Evolutionary conservation across 2,113 vertebrate species (phyloP), one percentile per base, ranked within the genome.

Genomic region (Cyanistes caeruleus): DNA sequence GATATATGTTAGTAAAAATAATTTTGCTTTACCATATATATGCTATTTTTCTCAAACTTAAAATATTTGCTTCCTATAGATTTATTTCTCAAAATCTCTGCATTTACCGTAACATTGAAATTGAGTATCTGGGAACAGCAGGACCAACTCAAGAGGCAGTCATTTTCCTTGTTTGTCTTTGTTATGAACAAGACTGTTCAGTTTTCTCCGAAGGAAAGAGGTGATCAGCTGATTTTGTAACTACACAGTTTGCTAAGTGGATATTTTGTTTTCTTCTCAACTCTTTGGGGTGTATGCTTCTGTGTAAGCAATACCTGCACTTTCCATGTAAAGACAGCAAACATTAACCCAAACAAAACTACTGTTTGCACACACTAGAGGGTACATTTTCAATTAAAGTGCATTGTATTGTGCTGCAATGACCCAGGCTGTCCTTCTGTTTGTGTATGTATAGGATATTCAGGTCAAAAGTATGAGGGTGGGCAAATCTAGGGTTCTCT

Each of bases 31-130:
- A 43, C 16, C 67, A 62, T n/a, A 85, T 35, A 58, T 31, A 49
- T 7, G 18, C 17, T 27, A 3, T 25, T 90, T 88, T 46, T 8
- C 10, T 73, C 10, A 22, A 33, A 80, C 24, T 39, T 73, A 82
- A n/a, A 11, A 21, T 65, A 68, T 51, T 77, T 89, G 56, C 83
- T 89, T 95, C 91, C 75, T 78, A 23, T 41, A 31, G 19, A 28
- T 93, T 78, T 68, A 79, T 67, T 95, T 97, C 97, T 89, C 44
- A 80, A 97, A 97, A 97, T 92, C 84, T 94, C 84, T 89, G 19
- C 21, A 95, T 97, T 98, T 98, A 94, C 88, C n/a, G 37, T 73
- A 87, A 87, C 39, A 82, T 91, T 96, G 89, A 88, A 64, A 94
- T 89, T 87, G 85, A 75, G 73, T 87, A 76, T 82, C 87, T 95